These are phyloP conservation scores for Noctuana brunneofusca DNA, from an alignment of 2,888 invertebrate genomes.

Conservation along the genomic window DNA sequence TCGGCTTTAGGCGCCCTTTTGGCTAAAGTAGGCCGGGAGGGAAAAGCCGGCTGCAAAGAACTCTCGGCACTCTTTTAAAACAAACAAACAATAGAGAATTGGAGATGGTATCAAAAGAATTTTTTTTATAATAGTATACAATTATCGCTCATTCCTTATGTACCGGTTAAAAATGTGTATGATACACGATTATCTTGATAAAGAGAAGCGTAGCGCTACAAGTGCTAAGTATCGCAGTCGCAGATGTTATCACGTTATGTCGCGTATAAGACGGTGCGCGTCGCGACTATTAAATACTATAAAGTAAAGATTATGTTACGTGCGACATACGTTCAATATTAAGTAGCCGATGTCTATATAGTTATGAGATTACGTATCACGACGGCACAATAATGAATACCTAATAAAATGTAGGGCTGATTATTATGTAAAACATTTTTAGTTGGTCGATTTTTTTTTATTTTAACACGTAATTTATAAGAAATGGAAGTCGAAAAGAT, in stretches of 20 bases:
- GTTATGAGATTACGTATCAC: constrained; percentile 32
- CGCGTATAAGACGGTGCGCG: constrained; percentile 19
- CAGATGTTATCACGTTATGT: constrained; percentile 25
- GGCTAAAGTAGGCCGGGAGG: no score
- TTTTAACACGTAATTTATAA: no score
- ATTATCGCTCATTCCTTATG: no score
- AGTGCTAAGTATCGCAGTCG: constrained; percentile 13
- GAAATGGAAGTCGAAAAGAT: no score
- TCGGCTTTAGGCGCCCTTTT: no score
- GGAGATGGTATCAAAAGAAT: no score
- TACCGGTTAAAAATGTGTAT: neutral
- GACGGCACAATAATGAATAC: constrained; percentile 20
- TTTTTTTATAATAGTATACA: no score
- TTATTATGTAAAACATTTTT: no score
- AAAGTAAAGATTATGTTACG: constrained; percentile 51
- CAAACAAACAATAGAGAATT: no score
- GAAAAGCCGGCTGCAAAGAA: no score
- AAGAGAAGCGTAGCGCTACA: constrained; percentile 17
- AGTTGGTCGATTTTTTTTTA: no score
- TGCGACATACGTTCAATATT: constrained; percentile 50
- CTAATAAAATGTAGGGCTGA: constrained; percentile 18
- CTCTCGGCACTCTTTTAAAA: no score
- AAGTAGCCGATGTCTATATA: constrained; percentile 40
- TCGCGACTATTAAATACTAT: constrained; percentile 30
- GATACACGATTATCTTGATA: neutral